These are phyloP conservation scores for Alouatta caraya DNA, from an alignment of 2,797 vertebrate genomes.

Conservation along the genomic window DNA sequence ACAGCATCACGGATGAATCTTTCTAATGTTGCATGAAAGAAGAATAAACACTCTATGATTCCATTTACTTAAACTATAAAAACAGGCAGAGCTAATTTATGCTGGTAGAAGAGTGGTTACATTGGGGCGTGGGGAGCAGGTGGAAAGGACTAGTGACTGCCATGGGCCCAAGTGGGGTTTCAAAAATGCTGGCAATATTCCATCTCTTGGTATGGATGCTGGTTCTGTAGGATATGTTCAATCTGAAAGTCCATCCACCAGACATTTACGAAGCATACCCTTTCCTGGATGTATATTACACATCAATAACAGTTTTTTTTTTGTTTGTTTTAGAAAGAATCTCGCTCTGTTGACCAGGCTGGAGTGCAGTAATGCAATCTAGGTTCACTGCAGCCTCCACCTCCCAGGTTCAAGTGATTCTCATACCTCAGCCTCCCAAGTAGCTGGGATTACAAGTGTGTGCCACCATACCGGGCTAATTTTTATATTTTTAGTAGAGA, in stretches of 20 bases:
- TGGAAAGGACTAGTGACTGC: background rate
- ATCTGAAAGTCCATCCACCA: background rate
- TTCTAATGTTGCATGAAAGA: background rate
- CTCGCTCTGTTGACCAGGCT: too few species aligned
- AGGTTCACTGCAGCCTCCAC: too few species aligned
- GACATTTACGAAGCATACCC: background rate
- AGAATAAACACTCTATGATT: background rate
- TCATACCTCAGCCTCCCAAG: too few species aligned
- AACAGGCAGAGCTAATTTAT: too few species aligned
- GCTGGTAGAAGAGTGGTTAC: background rate
- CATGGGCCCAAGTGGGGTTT: too few species aligned
- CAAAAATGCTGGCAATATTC: background rate
- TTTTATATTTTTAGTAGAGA: background rate
- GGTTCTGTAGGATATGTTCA: background rate
- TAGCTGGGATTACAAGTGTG: too few species aligned
- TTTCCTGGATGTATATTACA: background rate
- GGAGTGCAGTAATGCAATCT: too few species aligned
- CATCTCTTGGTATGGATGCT: background rate
- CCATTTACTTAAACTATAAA: background rate
- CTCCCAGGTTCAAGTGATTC: too few species aligned
- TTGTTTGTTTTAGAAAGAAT: too few species aligned
- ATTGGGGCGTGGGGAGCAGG: fast-evolving
- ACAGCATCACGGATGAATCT: background rate
- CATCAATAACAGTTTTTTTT: background rate
- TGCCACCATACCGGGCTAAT: too few species aligned